Base-by-base conservation (phyloP, 1,140 invertebrate species). In the Helicoverpa armigera region DNA sequence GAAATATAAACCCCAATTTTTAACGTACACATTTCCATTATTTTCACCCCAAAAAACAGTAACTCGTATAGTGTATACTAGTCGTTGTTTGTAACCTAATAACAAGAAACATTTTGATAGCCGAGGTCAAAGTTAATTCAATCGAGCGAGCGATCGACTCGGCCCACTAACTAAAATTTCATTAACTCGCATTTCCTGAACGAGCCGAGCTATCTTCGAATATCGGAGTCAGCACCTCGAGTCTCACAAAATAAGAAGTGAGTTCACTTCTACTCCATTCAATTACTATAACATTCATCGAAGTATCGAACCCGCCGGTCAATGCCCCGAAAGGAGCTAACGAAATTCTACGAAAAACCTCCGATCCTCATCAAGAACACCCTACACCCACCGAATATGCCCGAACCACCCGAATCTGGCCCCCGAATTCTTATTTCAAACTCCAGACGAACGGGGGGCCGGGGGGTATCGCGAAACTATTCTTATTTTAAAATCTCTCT, bases 401-500 rank as follows among this genome's bases (percentile, higher is more conserved):
- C 86, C 89, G 85, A 86, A 85, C 89, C 90, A 82, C 91, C 91
- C 90, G 83, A 92, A 89, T 90, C 88, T 90, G 85, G 85, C 88
- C 91, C 91, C 90, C 91, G 87, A 94, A 94, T 94, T 94, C 93
- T 94, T 94, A 93, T 92, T 92, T 91, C 93, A 89, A 94, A 92
- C 92, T 92, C 93, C 93, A 94, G 93, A 94, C 93, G 91, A 86
- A 87, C 82, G 83, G 87, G 87, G 63, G 82, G 85, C 82, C 86
- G 86, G 87, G 90, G 87, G 90, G 91, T 90, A 92, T 93, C 91
- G 91, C 91, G 89, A 94, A 94, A 94, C 93, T 94, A 94, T 94
- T 94, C 92, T 94, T 94, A 94, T 94, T 94, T 94, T 92, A 94
- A 94, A 94, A 94, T 92, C 91, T 93, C 91, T 93, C 92, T 94